These are phyloP conservation scores for Limosa lapponica DNA, from an alignment of 2,797 vertebrate genomes.

Conservation along the genomic window DNA sequence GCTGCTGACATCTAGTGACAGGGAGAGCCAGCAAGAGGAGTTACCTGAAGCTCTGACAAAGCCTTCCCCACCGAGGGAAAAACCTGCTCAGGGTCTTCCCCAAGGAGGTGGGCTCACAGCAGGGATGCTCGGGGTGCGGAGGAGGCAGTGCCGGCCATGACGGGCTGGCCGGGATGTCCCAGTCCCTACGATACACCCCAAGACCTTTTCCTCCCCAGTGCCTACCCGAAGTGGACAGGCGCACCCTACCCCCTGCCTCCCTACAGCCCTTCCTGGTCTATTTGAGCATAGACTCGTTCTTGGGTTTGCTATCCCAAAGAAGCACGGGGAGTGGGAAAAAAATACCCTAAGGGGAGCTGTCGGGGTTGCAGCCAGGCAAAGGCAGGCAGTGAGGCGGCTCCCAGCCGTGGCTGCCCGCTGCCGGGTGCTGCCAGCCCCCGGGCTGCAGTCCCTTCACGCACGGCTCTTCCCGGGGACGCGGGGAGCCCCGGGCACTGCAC, in stretches of 20 bases:
- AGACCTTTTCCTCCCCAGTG: neutral
- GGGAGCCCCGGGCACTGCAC: neutral
- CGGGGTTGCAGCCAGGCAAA: neutral
- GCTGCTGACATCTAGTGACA: constrained; percentile 64
- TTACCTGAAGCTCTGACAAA: neutral
- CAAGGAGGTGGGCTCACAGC: neutral
- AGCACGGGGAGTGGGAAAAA: neutral
- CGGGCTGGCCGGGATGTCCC: neutral
- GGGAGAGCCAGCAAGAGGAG: neutral
- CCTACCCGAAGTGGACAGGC: accelerated
- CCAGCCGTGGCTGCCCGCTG: neutral
- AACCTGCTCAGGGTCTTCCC: neutral
- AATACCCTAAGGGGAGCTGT: neutral
- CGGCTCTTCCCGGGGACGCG: neutral
- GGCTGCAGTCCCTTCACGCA: neutral
- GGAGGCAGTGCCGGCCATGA: neutral
- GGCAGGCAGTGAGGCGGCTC: neutral
- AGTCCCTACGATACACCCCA: neutral
- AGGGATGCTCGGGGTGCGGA: neutral
- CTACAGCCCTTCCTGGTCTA: accelerated
- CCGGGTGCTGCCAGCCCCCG: neutral
- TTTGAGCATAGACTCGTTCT: neutral
- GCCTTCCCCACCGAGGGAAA: neutral
- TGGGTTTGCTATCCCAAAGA: neutral
- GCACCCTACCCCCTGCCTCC: neutral